phyloP scores from a whole-genome alignment of 2,113 vertebrate genomes.

The Lynx canadensis region DNA sequence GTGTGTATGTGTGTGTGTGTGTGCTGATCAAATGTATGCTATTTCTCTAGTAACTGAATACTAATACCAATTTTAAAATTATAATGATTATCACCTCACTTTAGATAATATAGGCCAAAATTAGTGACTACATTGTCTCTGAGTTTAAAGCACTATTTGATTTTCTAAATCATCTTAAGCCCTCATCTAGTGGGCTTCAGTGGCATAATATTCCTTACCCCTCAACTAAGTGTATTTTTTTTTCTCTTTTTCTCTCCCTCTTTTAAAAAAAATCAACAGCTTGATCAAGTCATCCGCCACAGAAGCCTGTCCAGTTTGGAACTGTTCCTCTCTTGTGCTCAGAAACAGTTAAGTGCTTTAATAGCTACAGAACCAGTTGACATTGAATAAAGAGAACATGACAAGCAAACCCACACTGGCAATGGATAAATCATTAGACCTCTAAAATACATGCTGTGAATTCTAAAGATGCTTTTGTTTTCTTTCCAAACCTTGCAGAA shows the following conservation, averaged over 20 bases:
- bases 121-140: background rate
- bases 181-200: background rate
- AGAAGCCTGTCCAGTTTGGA: slow-evolving; percentile 89
- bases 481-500: slow-evolving; percentile 28
- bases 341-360: slow-evolving; percentile 86
- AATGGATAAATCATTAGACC: slow-evolving; percentile 49
- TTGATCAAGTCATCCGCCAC: slow-evolving; percentile 87
- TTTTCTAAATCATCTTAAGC: background rate
- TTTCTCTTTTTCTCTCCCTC: background rate
- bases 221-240: slow-evolving; percentile 24
- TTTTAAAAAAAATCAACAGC: slow-evolving; percentile 76
- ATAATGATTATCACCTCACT: background rate
- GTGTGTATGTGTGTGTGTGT: too few relatives aligned
- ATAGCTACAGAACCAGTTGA: slow-evolving; percentile 82
- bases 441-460: slow-evolving; percentile 52
- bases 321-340: slow-evolving; percentile 90
- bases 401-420: background rate
- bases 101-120: background rate
- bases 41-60: slow-evolving; percentile 17
- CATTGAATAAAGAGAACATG: slow-evolving; percentile 71
- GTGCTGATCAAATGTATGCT: background rate
- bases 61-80: background rate
- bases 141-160: background rate
- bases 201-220: background rate
- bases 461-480: slow-evolving; percentile 47